phyloP scores from a whole-genome alignment of 2,888 invertebrate species.

The Prosapia bicincta region DNA sequence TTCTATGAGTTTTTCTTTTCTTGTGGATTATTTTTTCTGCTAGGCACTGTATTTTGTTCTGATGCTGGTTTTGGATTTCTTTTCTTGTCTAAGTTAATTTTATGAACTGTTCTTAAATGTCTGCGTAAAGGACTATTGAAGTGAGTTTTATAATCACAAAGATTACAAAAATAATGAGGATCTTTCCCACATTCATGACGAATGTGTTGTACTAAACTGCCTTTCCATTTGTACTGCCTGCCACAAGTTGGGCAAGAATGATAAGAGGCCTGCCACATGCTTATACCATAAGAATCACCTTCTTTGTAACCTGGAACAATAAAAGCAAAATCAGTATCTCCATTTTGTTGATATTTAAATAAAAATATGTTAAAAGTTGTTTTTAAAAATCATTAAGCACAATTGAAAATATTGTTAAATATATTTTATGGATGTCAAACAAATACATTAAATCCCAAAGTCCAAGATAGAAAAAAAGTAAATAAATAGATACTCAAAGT shows the following conservation, averaged over 20 bases:
- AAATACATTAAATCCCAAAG: no score
- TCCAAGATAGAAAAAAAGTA: no score
- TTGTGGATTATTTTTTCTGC: background rate
- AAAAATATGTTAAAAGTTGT: no score
- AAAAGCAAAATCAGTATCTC: no score
- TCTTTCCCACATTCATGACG: constrained; percentile 39
- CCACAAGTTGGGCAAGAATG: constrained; percentile 28
- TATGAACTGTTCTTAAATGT: constrained; percentile 21
- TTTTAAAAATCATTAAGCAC: no score
- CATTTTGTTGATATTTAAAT: no score
- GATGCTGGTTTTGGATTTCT: background rate
- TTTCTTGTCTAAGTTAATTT: constrained; percentile 6
- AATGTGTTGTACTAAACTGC: constrained; percentile 43
- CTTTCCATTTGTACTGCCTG: constrained; percentile 35
- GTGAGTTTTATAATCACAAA: constrained; percentile 16
- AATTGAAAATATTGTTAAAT: no score
- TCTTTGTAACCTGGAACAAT: background rate
- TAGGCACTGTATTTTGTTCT: background rate
- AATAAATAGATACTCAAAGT: no score
- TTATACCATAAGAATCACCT: background rate
- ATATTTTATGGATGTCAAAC: no score
- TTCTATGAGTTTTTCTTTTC: background rate
- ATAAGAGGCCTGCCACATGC: background rate
- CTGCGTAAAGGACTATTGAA: constrained; percentile 20
- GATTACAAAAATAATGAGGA: constrained; percentile 29